Evolutionary conservation across 1,140 invertebrate species (phyloP), one percentile per base, ranked within the genome.

Genomic region (Belonocnema kinseyi): DNA sequence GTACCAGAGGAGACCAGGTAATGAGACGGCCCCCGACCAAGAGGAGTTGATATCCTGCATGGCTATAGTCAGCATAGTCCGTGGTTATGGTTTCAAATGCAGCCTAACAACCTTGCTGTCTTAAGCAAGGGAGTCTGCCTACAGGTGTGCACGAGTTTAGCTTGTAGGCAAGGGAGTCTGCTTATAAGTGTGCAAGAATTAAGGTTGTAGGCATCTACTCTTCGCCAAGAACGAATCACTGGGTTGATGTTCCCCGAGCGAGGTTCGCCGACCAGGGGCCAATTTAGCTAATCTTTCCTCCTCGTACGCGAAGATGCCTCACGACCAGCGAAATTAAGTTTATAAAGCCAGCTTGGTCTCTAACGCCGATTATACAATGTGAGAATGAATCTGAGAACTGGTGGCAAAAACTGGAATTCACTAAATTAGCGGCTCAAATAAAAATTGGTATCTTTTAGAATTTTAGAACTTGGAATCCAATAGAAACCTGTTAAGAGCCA

Each of bases 1-100:
- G 86, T 88, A 90, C 88, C 88, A 87, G 84, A 78, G 80, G 83
- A 82, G 86, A 88, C 75, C 89, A 85, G 87, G 88, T 91, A 91
- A 91, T 91, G 90, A 91, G 89, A 89, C 90, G 89, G 88, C 90
- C 90, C 89, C 89, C 90, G 90, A 91, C 90, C 87, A 91, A 89
- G 90, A 89, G 88, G 81, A 87, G 80, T 85, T 87, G 89, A 88
- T 90, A 85, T 83, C 81, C 84, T 81, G 82, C 40, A 46, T 46
- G 40, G 40, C 58, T 54, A 54, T 54, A 54, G 53, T 17, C n/a
- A 54, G 71, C 72, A 82, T 75, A 80, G 82, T 85, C 71, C 77
- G 79, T 78, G 66, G 73, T 21, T 77, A 46, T 33, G 26, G 26
- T 46, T 46, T 6, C 40, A 46, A 11, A 46, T 46, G 73, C 72